Base-by-base conservation (phyloP, 2,888 invertebrate species). In the Drosophila rellima region DNA sequence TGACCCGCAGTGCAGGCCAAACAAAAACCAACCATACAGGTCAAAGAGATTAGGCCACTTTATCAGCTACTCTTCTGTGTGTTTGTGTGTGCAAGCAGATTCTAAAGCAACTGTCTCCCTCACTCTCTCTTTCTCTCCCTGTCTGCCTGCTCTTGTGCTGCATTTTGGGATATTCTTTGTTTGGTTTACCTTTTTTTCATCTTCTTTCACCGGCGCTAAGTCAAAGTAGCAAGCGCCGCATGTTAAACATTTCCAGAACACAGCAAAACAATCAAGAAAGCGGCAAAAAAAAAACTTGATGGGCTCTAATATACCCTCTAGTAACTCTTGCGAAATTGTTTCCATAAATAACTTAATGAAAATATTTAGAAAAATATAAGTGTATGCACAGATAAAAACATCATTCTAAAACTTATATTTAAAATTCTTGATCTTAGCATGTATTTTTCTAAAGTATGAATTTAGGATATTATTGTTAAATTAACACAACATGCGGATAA, bases 171-270 rank as follows among this genome's bases (percentile, higher is more conserved):
- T 67, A 40, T 50, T 63, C 78, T 70, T 74, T 80, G 81, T 79
- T 81, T 78, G 81, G 56, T 74, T 80, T 80, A 69, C 74, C 83
- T 74, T 67, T 29, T 48, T 35, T 45, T 65, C 45, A 67, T 54
- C 40, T 45, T 65, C 45, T 71, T 63, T 60, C 67, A 66, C 69
- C 70, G 89, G 89, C 89, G 89, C 84, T 89, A 79, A 77, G 74
- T 75, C 80, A 73, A 84, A 79, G 88, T 74, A 80, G 82, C 82
- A 74, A 87, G 77, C 77, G 62, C 74, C 80, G 82, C 86, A 85
- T 83, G 86, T 87, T 85, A 87, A 88, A 88, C 88, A 85, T 85
- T 84, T 84, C 64, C 74, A 68, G 66, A 74, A 72, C 63, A 87
- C 62, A 57, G 51, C 70, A 55, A 59, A 63, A 47, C 48, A 63